These are phyloP conservation scores for Vanessa tameamea DNA, from an alignment of 1,140 invertebrate species.

Conservation along the genomic window DNA sequence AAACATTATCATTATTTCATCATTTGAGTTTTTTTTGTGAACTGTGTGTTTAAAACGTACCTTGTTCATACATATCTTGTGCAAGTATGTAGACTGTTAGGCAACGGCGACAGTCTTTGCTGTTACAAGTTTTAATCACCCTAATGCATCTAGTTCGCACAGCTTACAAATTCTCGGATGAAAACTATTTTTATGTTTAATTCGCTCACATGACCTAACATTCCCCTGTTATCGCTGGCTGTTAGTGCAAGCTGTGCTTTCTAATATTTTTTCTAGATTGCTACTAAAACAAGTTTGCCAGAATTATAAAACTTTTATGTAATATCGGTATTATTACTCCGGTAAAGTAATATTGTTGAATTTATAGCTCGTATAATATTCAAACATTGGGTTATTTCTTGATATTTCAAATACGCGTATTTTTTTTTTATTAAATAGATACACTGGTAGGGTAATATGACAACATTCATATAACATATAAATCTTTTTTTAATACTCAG, in stretches of 20 bases:
- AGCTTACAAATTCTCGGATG: constrained; percentile 63
- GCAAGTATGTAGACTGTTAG: constrained; percentile 35
- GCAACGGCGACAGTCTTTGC: constrained; percentile 57
- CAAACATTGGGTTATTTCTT: background rate
- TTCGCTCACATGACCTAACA: constrained; percentile 44
- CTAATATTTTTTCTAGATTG: constrained; percentile 38
- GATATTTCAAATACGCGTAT: background rate
- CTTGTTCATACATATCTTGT: constrained; percentile 20
- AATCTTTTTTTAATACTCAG: too few species aligned
- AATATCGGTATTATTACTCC: constrained; percentile 25
- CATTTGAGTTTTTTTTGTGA: constrained; percentile 13
- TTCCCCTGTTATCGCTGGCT: constrained; percentile 27
- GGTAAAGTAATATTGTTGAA: constrained; percentile 24
- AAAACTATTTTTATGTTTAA: constrained; percentile 53
- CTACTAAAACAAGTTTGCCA: constrained; percentile 25
- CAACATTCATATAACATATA: too few species aligned
- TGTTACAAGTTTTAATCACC: constrained; percentile 74
- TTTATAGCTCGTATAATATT: constrained; percentile 17
- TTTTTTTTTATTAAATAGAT: too few species aligned
- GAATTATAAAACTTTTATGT: constrained; percentile 34
- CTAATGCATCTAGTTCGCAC: constrained; percentile 67
- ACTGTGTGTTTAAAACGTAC: constrained; percentile 8
- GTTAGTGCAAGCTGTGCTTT: constrained; percentile 38
- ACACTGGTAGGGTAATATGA: too few species aligned
- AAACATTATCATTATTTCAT: constrained; percentile 23